These are phyloP conservation scores for Apolygus lucorum DNA, from an alignment of 1,140 invertebrate genomes.

Conservation along the genomic window DNA sequence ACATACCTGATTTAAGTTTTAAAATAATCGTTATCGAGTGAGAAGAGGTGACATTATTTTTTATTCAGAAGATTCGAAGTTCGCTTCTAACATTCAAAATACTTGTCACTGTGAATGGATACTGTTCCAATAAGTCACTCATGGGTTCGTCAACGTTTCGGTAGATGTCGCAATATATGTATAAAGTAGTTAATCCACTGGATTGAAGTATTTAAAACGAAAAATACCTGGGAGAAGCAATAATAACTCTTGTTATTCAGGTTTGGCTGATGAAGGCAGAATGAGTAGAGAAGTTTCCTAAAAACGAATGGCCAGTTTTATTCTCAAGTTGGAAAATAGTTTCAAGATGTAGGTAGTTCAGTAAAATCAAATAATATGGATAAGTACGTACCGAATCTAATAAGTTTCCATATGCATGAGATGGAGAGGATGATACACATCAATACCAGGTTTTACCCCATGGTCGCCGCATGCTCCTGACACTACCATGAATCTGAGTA, in stretches of 20 bases:
- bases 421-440: slow-evolving; percentile 1
- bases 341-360: neutral
- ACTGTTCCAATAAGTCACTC: neutral
- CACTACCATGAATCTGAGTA: neutral
- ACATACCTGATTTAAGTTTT: too few relatives aligned
- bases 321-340: neutral
- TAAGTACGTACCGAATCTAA: neutral
- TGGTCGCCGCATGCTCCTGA: neutral
- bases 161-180: too few relatives aligned
- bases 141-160: too few relatives aligned
- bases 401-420: slow-evolving; percentile 2
- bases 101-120: neutral
- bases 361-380: too few relatives aligned
- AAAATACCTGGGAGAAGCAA: neutral
- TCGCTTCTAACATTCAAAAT: neutral
- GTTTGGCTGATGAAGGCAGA: neutral
- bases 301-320: neutral
- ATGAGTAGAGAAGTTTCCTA: neutral
- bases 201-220: neutral
- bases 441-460: neutral
- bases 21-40: neutral
- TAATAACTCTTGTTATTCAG: neutral
- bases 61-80: neutral
- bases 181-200: too few relatives aligned
- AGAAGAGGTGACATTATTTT: neutral